A percentile compares a stretch with the other conserved stretches of the same genome.
These are phyloP conservation scores for Dallia pectoralis DNA, from an alignment of 2,797 vertebrate genomes.

Conservation along the genomic window DNA sequence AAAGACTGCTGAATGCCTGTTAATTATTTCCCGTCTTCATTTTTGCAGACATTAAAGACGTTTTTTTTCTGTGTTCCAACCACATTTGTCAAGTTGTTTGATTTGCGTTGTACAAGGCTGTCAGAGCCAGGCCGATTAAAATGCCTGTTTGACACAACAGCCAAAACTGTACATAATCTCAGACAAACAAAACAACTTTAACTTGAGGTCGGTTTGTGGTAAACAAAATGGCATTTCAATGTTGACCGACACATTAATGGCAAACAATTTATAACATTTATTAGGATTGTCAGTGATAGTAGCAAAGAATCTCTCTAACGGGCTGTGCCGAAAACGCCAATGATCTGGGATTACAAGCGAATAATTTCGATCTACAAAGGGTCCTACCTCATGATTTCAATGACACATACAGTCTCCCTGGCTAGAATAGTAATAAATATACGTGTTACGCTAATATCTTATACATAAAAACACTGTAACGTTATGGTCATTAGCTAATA, in stretches of 20 bases:
- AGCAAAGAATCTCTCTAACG: conserved; percentile 65
- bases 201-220: too few relatives aligned
- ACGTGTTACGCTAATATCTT: background rate
- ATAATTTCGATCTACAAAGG: conserved; percentile 28
- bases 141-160: background rate
- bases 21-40: too few relatives aligned
- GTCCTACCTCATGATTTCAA: background rate
- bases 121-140: background rate
- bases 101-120: background rate
- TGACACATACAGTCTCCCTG: background rate
- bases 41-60: too few relatives aligned
- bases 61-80: too few relatives aligned
- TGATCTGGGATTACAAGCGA: background rate
- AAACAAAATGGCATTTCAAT: too few relatives aligned
- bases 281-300: background rate
- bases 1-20: too few relatives aligned
- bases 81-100: background rate
- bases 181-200: too few relatives aligned
- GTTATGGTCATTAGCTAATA: background rate
- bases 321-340: background rate
- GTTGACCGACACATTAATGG: too few relatives aligned
- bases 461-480: background rate
- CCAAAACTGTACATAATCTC: too few relatives aligned
- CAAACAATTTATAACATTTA: background rate
- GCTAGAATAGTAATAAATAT: too few relatives aligned